Percentiles rank a stretch among this genome's conserved stretches.
These are phyloP conservation scores for Andrena camellia DNA, from an alignment of 2,888 invertebrate species.

Conservation along the genomic window DNA sequence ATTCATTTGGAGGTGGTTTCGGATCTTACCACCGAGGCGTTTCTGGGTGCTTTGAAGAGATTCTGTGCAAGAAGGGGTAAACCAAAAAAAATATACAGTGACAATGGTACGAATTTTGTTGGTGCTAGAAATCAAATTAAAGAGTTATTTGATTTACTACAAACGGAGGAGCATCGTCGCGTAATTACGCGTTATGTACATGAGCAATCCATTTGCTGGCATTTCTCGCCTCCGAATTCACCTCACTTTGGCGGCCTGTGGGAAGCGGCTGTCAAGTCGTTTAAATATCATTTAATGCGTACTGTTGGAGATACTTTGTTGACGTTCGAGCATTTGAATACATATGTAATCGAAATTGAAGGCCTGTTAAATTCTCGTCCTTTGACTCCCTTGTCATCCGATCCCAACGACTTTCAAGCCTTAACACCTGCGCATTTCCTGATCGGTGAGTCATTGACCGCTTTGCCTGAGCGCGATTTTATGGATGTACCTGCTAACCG, in stretches of 20 bases:
- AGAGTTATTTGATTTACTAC: not conserved
- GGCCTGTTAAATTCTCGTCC: no score
- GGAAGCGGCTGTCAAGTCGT: no score
- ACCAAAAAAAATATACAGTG: not conserved
- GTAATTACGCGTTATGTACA: not conserved
- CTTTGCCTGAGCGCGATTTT: not conserved
- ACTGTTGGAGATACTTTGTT: no score
- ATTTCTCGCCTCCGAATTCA: not conserved
- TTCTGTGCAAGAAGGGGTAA: slow-evolving; percentile 8
- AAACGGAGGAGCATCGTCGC: not conserved
- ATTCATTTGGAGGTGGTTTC: not conserved
- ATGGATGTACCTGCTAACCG: not conserved
- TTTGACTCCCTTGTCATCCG: no score
- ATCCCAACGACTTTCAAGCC: no score
- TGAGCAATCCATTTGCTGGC: not conserved
- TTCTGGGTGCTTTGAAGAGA: not conserved
- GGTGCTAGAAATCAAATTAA: not conserved
- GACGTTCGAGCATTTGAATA: no score
- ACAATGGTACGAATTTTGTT: slow-evolving; percentile 11
- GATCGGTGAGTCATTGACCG: not conserved
- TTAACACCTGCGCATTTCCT: no score
- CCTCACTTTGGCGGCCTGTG: not conserved
- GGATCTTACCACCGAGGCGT: slow-evolving; percentile 14
- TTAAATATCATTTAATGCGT: no score
- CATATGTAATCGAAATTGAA: no score